Conservation (phyloP, 1,140 invertebrate genomes). For the Formica selysi region DNA sequence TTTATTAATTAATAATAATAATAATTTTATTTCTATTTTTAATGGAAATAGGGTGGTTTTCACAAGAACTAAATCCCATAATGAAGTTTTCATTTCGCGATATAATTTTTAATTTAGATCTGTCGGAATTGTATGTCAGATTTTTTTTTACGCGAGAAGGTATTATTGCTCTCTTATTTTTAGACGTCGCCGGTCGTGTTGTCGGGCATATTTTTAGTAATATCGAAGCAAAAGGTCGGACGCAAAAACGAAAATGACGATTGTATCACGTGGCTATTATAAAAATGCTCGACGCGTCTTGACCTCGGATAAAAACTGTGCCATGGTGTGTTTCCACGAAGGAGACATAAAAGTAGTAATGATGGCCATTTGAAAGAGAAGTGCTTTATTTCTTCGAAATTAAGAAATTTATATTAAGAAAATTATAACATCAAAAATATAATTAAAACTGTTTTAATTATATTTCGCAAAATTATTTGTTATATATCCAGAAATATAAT, state of each 20-base stretch:
- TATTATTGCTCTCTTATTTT: slow-evolving; percentile 38
- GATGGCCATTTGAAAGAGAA: neutral
- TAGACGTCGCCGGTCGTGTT: neutral
- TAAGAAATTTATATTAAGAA: neutral
- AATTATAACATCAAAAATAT: neutral
- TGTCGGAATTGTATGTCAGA: no score
- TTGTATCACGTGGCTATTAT: slow-evolving; percentile 7
- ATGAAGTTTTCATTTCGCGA: neutral
- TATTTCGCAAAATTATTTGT: neutral
- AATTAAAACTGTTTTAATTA: neutral
- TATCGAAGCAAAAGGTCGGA: slow-evolving; percentile 9
- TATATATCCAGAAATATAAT: neutral
- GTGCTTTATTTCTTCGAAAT: neutral
- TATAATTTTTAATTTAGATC: neutral
- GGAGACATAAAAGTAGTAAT: neutral
- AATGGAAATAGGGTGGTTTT: neutral
- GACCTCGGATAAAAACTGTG: slow-evolving; percentile 3
- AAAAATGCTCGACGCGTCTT: slow-evolving; percentile 3
- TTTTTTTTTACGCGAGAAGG: slow-evolving; percentile 11
- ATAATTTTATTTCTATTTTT: neutral
- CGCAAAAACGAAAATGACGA: slow-evolving; percentile 32
- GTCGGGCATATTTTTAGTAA: slow-evolving; percentile 44
- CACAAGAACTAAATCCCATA: neutral
- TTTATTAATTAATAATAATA: neutral
- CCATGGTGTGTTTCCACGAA: neutral